A percentile compares a stretch with the other conserved stretches of the same genome.
Evolutionary conservation across 1,140 invertebrate species (phyloP).

Genomic region (Holotrichia oblita): DNA sequence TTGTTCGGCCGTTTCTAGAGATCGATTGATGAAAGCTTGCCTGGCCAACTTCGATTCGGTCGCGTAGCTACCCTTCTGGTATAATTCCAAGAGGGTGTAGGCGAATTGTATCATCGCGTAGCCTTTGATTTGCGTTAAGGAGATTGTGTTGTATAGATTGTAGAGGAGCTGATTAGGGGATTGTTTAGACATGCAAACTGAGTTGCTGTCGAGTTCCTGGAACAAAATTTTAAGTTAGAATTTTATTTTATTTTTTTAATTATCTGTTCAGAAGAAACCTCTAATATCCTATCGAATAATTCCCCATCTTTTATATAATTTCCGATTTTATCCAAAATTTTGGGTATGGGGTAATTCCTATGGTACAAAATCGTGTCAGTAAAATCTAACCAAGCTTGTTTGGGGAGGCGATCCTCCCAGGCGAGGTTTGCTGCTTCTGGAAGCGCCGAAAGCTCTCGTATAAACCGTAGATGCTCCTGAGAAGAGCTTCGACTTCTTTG

Average conservation of each 20-base stretch:
- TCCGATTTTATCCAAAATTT: constrained; percentile 63
- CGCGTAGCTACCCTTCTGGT: constrained; percentile 76
- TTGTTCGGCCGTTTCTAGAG: constrained; percentile 70
- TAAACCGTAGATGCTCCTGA: constrained; percentile 66
- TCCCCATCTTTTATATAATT: constrained; percentile 67
- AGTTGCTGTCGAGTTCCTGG: constrained; percentile 71
- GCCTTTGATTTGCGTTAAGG: constrained; percentile 83
- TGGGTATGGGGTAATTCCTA: constrained; percentile 63
- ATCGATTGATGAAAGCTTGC: constrained; percentile 71
- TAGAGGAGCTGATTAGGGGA: constrained; percentile 83
- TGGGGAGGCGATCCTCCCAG: constrained; percentile 62
- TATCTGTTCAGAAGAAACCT: constrained; percentile 66
- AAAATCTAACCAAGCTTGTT: constrained; percentile 69
- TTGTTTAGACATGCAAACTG: constrained; percentile 74
- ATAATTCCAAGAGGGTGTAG: constrained; percentile 81
- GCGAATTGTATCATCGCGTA: constrained; percentile 91
- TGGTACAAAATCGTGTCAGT: constrained; percentile 70
- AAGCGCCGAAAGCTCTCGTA: constrained; percentile 70
- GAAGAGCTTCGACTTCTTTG: constrained; percentile 64
- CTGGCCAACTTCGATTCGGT: constrained; percentile 72
- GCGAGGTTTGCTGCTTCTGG: constrained; percentile 63
- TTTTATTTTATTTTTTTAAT: background rate
- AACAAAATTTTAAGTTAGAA: background rate
- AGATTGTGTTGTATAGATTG: constrained; percentile 81
- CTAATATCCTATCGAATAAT: constrained; percentile 68